Evolutionary conservation across 2,113 vertebrate species (phyloP), one percentile per base, ranked within the genome.

Genomic region (Gobio gobio): DNA sequence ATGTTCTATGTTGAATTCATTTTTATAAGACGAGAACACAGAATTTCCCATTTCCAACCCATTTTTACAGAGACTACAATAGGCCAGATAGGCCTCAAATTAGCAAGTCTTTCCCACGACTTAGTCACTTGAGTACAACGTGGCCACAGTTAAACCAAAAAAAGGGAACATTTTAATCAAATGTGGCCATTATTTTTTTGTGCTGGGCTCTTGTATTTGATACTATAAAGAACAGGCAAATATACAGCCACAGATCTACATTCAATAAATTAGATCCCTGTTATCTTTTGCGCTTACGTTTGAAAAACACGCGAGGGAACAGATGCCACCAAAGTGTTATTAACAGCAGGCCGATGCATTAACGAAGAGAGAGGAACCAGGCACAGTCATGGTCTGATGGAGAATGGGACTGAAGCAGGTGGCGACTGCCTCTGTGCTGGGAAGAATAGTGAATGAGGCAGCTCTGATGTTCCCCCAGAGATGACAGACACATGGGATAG

Each of bases 361-460:
- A 89, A 66, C 89, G 89, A 87, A 87, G 47, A 16, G 5, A 79
- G 88, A 86, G 82, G 77, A 81, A 87, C 86, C 88, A 87, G 40
- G 22, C 64, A 68, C 66, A 56, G 88, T 85, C 16, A 66, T 83
- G 86, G 81, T 88, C 78, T 80, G 86, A 84, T 83, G 78, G 83
- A 82, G 86, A 89, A 64, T 36, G 78, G 70, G 40, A 58, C 36
- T 36, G 78, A 76, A 66, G 66, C 75, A 78, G 91, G 91, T 90
- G 90, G 90, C 87, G 89, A 82, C 87, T 87, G 87, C 86, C 83
- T 86, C 84, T 78, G 90, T 89, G 90, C 90, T 83, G 88, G 82
- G 24, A 80, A 92, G 88, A 92, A 93, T 92, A 89, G 89, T 89
- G 92, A 88, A 93, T 92, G 86, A 86, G 58, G 64, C 74, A 73